Percentiles rank a stretch among this genome's conserved stretches.
Evolutionary conservation across 2,888 invertebrate genomes (phyloP).

Genomic region (Cacoxenus indagator): DNA sequence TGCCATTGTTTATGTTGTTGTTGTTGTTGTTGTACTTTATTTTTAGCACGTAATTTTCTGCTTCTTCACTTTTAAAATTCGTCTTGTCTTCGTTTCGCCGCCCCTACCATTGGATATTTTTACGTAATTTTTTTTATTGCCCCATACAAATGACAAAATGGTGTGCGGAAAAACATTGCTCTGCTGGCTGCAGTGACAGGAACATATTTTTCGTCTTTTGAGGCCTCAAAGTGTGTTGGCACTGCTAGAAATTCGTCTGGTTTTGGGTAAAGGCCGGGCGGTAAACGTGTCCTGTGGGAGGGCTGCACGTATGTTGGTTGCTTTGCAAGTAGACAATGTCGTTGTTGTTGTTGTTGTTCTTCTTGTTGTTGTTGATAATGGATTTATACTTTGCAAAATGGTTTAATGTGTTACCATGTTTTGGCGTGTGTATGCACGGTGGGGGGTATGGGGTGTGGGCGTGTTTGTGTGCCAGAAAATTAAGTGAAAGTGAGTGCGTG

Average conservation of each 20-base stretch:
- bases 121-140: constrained; percentile 13
- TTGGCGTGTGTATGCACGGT: not conserved
- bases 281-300: constrained; percentile 1
- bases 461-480: too few relatives aligned
- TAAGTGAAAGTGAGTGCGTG: not conserved
- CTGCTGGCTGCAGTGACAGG: too few relatives aligned
- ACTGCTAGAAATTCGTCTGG: not conserved
- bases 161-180: too few relatives aligned
- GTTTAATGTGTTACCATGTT: not conserved
- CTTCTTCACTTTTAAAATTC: not conserved
- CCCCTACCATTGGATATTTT: not conserved
- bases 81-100: not conserved
- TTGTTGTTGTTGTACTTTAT: constrained; percentile 10
- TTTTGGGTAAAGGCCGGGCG: not conserved
- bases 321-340: not conserved
- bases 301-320: constrained; percentile 3
- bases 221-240: not conserved
- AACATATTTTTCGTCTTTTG: too few relatives aligned
- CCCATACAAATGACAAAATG: constrained; percentile 18
- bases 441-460: not conserved
- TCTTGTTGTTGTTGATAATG: not conserved
- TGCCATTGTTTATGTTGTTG: constrained; percentile 3
- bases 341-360: not conserved
- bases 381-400: not conserved
- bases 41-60: constrained; percentile 13